These are phyloP conservation scores for Aplidium turbinatum DNA, from an alignment of 23 tunicate species.

Conservation along the genomic window DNA sequence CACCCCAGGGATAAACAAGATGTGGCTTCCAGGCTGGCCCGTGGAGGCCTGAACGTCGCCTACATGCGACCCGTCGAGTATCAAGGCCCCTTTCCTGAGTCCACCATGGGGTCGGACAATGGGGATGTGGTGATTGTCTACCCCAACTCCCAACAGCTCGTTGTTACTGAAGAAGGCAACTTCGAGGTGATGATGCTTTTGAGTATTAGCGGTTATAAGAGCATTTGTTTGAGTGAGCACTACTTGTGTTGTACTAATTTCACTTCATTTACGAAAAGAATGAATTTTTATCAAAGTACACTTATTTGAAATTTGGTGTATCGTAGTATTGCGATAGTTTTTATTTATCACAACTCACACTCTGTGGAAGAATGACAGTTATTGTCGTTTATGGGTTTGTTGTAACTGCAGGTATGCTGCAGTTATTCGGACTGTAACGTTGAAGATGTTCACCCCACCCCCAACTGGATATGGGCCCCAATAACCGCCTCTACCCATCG, in stretches of 20 bases:
- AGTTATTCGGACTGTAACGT: slow-evolving; percentile 32
- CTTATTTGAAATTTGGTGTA: too few relatives aligned
- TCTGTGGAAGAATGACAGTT: too few relatives aligned
- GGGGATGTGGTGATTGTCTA: slow-evolving; percentile 53
- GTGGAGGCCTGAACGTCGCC: slow-evolving; percentile 50
- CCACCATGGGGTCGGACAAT: slow-evolving; percentile 25
- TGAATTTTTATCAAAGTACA: too few relatives aligned
- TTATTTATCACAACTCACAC: too few relatives aligned
- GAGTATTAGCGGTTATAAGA: too few relatives aligned
- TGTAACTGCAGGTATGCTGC: slow-evolving; percentile 81
- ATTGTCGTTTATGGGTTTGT: too few relatives aligned
- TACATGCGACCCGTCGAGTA: slow-evolving; percentile 49
- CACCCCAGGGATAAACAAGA: slow-evolving; percentile 88
- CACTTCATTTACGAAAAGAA: too few relatives aligned
- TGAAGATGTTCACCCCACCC: slow-evolving; percentile 31
- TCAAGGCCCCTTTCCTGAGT: slow-evolving; percentile 59
- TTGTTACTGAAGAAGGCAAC: slow-evolving; percentile 55
- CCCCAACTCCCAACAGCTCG: slow-evolving; percentile 55
- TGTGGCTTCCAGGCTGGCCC: slow-evolving; percentile 58
- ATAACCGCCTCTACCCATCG: slow-evolving; percentile 15
- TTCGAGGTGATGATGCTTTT: too few relatives aligned
- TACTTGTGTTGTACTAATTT: too few relatives aligned
- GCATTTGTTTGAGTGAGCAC: too few relatives aligned
- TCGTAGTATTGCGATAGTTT: too few relatives aligned
- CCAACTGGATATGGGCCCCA: slow-evolving; percentile 62